Percentiles rank a stretch among this genome's conserved stretches.
Evolutionary conservation across 2,113 vertebrate genomes (phyloP).

Genomic region (Spizaetus ornatus): DNA sequence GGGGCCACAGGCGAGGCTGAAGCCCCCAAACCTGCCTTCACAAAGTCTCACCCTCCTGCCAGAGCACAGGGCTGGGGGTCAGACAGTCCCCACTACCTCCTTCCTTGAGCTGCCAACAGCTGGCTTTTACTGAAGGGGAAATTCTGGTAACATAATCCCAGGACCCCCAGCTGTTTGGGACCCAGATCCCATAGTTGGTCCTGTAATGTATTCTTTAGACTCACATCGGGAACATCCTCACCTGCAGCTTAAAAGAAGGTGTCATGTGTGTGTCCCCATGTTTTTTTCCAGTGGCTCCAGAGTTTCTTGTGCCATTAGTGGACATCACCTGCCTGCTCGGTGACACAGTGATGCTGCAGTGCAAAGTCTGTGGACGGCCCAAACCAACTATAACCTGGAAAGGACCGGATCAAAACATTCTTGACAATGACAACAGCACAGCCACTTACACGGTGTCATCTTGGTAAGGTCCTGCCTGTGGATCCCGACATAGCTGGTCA

Average conservation of each 20-base stretch:
- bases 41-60: background rate
- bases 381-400: slow-evolving; percentile 91
- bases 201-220: background rate
- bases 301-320: slow-evolving; percentile 90
- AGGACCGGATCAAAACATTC: slow-evolving; percentile 90
- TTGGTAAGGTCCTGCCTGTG: slow-evolving; percentile 58
- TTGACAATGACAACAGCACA: slow-evolving; percentile 84
- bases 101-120: background rate
- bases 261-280: background rate
- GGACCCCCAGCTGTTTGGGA: background rate
- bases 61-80: background rate
- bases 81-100: background rate
- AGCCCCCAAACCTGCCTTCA: background rate
- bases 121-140: background rate
- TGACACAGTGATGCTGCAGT: slow-evolving; percentile 91
- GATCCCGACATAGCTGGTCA: background rate
- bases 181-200: background rate
- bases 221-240: background rate
- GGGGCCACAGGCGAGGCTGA: background rate
- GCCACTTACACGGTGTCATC: slow-evolving; percentile 68
- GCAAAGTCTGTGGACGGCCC: slow-evolving; percentile 94
- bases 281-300: slow-evolving; percentile 86
- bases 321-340: slow-evolving; percentile 93
- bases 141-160: background rate
- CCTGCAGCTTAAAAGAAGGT: background rate